Conservation (phyloP, 1,140 invertebrate species). For the Spodoptera frugiperda region DNA sequence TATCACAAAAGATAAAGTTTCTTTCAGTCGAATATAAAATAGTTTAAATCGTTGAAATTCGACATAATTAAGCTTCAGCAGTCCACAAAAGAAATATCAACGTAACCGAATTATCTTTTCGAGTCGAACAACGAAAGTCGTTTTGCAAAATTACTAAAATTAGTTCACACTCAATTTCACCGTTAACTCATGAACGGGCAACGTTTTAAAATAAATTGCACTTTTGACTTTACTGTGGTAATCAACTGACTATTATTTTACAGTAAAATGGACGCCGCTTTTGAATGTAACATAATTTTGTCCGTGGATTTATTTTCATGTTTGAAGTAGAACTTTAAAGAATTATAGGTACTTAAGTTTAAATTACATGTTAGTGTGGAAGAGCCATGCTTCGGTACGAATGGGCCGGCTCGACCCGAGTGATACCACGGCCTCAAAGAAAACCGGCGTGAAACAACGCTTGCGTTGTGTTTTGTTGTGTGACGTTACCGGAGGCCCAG, state of each 20-base stretch:
- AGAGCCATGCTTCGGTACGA: too few relatives aligned
- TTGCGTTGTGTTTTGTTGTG: too few relatives aligned
- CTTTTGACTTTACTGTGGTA: slow-evolving; percentile 27
- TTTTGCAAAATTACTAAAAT: slow-evolving; percentile 45
- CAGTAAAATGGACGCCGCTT: slow-evolving; percentile 14
- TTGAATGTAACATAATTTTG: slow-evolving; percentile 5
- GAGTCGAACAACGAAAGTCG: slow-evolving; percentile 29
- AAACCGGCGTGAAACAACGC: too few relatives aligned
- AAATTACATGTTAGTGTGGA: too few relatives aligned
- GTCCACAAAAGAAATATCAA: not conserved
- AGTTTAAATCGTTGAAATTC: not conserved
- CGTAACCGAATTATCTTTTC: slow-evolving; percentile 21
- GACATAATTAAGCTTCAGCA: not conserved
- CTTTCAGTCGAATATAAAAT: not conserved
- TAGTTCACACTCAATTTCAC: slow-evolving; percentile 52
- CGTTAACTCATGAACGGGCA: slow-evolving; percentile 3
- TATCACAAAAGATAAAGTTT: too few relatives aligned
- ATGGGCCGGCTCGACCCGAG: too few relatives aligned
- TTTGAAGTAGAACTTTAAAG: too few relatives aligned
- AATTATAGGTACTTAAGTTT: too few relatives aligned
- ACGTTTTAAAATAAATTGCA: slow-evolving; percentile 37
- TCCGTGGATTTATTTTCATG: too few relatives aligned
- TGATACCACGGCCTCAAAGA: too few relatives aligned
- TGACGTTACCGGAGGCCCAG: too few relatives aligned
- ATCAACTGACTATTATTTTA: slow-evolving; percentile 29